A percentile compares a stretch with the other conserved stretches of the same genome.
Conservation (phyloP, 1,140 invertebrate species). For the Mycetomoellerius zeteki region DNA sequence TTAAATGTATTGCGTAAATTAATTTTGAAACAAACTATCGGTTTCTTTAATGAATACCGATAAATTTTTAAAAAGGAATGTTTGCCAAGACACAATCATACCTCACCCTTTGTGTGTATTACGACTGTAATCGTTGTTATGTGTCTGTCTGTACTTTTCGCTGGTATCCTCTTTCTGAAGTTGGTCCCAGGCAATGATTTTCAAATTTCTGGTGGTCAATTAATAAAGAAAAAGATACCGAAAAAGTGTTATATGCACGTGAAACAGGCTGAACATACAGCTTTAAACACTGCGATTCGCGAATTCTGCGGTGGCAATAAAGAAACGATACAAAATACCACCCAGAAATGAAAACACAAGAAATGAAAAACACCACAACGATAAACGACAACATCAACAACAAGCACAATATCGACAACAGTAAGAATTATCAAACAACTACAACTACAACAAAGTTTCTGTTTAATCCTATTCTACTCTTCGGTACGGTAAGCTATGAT, state of each 20-base stretch:
- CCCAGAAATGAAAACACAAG: slow-evolving; percentile 71
- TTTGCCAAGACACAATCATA: slow-evolving; percentile 34
- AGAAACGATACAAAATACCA: slow-evolving; percentile 61
- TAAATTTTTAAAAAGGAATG: slow-evolving; percentile 25
- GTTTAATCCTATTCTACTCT: slow-evolving; percentile 74
- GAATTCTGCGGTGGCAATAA: slow-evolving; percentile 5
- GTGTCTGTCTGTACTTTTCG: slow-evolving; percentile 84
- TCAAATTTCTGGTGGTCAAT: slow-evolving; percentile 72
- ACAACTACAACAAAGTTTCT: slow-evolving; percentile 70
- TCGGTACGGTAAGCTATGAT: slow-evolving; percentile 82
- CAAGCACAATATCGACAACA: slow-evolving; percentile 67
- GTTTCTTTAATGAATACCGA: slow-evolving; percentile 21
- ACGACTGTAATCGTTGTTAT: slow-evolving; percentile 79
- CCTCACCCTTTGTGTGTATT: slow-evolving; percentile 29
- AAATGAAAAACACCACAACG: slow-evolving; percentile 72
- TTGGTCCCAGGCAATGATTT: slow-evolving; percentile 82
- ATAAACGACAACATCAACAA: slow-evolving; percentile 69
- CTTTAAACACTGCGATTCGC: slow-evolving; percentile 35
- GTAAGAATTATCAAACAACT: slow-evolving; percentile 67
- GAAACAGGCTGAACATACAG: slow-evolving; percentile 23
- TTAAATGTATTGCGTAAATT: not conserved
- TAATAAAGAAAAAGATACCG: slow-evolving; percentile 30
- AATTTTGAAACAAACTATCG: not conserved
- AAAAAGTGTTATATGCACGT: slow-evolving; percentile 1
- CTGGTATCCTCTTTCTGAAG: slow-evolving; percentile 78